phyloP scores from a whole-genome alignment of 2,888 invertebrate genomes.

The Anoplius nigerrimus region DNA sequence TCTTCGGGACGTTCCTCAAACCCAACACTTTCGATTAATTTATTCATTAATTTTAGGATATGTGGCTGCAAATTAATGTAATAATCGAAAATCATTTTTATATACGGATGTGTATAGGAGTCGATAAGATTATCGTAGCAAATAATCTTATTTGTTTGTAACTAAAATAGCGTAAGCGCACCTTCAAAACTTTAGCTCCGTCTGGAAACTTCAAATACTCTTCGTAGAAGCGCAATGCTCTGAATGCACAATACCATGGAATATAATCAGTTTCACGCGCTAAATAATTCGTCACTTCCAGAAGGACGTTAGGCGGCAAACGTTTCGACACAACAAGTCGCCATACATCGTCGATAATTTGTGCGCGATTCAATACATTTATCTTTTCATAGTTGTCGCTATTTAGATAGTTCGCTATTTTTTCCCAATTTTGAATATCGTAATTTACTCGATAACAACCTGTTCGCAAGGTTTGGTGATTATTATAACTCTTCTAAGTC shows the following conservation, averaged over 20 bases:
- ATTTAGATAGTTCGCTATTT: slow-evolving; percentile 76
- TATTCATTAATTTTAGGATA: slow-evolving; percentile 4
- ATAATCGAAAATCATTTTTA: too few relatives aligned
- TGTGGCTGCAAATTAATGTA: not conserved
- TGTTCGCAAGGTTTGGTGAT: slow-evolving; percentile 28
- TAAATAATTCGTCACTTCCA: slow-evolving; percentile 78
- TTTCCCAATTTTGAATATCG: slow-evolving; percentile 81
- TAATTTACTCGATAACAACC: slow-evolving; percentile 77
- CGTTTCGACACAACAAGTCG: slow-evolving; percentile 77
- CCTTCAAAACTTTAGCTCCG: not conserved
- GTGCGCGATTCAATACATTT: slow-evolving; percentile 83
- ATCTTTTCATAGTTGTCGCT: slow-evolving; percentile 76
- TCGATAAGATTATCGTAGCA: not conserved
- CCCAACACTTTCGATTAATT: slow-evolving; percentile 23
- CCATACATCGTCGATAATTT: slow-evolving; percentile 84
- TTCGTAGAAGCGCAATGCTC: slow-evolving; percentile 60
- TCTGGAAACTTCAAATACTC: not conserved
- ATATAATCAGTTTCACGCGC: slow-evolving; percentile 80
- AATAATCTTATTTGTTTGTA: not conserved
- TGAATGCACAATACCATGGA: slow-evolving; percentile 82
- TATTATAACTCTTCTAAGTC: not conserved
- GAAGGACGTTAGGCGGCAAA: slow-evolving; percentile 74
- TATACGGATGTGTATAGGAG: not conserved
- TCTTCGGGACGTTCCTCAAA: slow-evolving; percentile 30
- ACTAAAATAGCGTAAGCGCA: not conserved